phyloP scores from a whole-genome alignment of 2,113 vertebrate genomes.

The Sinocyclocheilus anshuiensis region DNA sequence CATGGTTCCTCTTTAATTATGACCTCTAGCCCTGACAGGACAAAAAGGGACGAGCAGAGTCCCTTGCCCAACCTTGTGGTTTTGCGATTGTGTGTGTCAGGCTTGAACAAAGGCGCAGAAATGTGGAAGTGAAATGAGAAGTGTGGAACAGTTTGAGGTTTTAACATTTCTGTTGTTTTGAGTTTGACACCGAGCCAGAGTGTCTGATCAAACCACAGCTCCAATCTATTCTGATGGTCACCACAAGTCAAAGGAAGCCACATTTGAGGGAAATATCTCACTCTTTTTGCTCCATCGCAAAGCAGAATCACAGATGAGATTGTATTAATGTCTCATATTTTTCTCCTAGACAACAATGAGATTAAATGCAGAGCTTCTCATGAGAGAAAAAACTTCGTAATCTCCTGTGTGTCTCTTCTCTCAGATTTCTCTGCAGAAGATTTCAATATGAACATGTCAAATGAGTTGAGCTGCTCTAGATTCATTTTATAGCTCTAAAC shows the following conservation, averaged over 20 bases:
- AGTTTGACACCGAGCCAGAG: not conserved
- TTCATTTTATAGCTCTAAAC: not conserved
- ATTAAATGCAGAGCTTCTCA: not conserved
- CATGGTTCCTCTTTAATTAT: slow-evolving; percentile 46
- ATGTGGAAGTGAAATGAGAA: slow-evolving; percentile 61
- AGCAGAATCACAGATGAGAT: not conserved
- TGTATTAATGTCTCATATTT: not conserved
- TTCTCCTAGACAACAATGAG: not conserved
- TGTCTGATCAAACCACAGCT: slow-evolving; percentile 17
- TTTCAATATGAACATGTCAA: not conserved
- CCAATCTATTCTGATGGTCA: not conserved
- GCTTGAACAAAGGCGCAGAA: slow-evolving; percentile 14
- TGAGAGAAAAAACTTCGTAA: too few species aligned
- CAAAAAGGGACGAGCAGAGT: slow-evolving; percentile 38
- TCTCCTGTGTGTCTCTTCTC: not conserved
- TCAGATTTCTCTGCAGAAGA: not conserved
- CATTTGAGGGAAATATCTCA: not conserved
- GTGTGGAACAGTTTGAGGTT: slow-evolving; percentile 57
- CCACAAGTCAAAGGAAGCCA: not conserved
- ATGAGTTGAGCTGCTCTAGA: not conserved
- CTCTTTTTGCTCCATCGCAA: not conserved
- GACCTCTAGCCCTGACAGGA: slow-evolving; percentile 35
- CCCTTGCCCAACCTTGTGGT: slow-evolving; percentile 46
- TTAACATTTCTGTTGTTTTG: slow-evolving; percentile 32
- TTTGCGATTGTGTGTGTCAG: slow-evolving; percentile 47